These are phyloP conservation scores for Epizoanthus scotinus DNA, from an alignment of 92 coral and sea anemone species.

Conservation along the genomic window DNA sequence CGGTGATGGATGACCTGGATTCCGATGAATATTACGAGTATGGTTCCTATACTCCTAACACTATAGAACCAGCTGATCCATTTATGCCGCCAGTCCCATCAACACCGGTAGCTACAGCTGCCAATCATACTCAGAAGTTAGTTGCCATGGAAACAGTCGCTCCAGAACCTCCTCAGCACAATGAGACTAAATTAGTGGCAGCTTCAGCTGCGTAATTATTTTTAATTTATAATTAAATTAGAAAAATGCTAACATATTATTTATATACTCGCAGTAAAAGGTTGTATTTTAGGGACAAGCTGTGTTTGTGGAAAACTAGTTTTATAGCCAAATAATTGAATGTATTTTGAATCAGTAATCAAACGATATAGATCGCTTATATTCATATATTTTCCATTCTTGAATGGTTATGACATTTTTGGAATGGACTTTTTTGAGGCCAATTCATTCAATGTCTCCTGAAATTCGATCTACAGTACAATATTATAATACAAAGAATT, in stretches of 20 bases:
- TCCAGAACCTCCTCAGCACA: constrained; percentile 51
- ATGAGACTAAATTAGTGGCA: constrained; percentile 60
- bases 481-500: no score
- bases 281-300: constrained; percentile 30
- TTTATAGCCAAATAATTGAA: constrained; percentile 10
- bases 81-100: constrained; percentile 75
- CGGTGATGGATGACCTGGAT: constrained; percentile 81
- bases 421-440: no score
- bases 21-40: constrained; percentile 69
- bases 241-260: constrained; percentile 21
- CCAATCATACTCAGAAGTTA: constrained; percentile 72
- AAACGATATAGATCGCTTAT: not conserved
- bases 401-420: not conserved
- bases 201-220: constrained; percentile 63
- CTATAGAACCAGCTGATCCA: constrained; percentile 72
- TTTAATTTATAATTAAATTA: not conserved
- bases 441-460: no score
- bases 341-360: constrained; percentile 13
- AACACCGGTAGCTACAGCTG: constrained; percentile 57
- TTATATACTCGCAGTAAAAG: constrained; percentile 7
- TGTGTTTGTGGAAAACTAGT: not conserved
- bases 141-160: constrained; percentile 76
- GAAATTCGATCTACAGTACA: no score
- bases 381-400: not conserved
- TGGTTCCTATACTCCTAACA: constrained; percentile 58